A percentile compares a stretch with the other conserved stretches of the same genome.
These are phyloP conservation scores for Halocynthia aurantium DNA, from an alignment of 23 tunicate species.

Conservation along the genomic window DNA sequence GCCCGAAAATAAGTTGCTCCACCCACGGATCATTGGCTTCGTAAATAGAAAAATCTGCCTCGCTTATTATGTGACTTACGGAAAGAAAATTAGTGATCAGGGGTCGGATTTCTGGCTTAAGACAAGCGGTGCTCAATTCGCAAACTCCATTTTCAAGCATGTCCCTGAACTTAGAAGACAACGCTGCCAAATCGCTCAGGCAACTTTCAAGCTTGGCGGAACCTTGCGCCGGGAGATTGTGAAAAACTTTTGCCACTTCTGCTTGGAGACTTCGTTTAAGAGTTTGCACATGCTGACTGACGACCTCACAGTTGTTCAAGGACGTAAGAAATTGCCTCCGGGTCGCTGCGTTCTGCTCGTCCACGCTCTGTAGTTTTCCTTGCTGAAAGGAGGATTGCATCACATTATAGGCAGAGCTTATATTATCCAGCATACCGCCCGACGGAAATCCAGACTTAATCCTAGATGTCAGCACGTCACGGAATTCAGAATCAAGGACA, in stretches of 20 bases:
- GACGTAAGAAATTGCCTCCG: slow-evolving; percentile 56
- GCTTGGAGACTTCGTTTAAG: slow-evolving; percentile 72
- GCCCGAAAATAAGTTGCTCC: slow-evolving; percentile 57
- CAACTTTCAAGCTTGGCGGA: slow-evolving; percentile 82
- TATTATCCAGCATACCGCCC: slow-evolving; percentile 93
- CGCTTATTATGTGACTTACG: slow-evolving; percentile 63
- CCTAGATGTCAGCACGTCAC: slow-evolving; percentile 34
- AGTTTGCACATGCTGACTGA: slow-evolving; percentile 70
- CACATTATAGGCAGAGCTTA: slow-evolving; percentile 92
- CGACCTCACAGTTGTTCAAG: slow-evolving; percentile 76
- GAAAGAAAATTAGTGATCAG: slow-evolving; percentile 77
- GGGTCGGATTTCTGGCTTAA: slow-evolving; percentile 88
- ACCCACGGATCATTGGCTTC: slow-evolving; percentile 99
- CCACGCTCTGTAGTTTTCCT: slow-evolving; percentile 87
- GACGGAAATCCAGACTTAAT: slow-evolving; percentile 77
- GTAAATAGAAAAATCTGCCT: slow-evolving; percentile 63
- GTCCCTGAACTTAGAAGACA: slow-evolving; percentile 59
- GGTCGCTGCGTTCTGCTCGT: slow-evolving; percentile 62
- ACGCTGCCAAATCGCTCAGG: slow-evolving; percentile 44
- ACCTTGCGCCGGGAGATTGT: slow-evolving; percentile 43
- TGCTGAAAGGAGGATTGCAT: slow-evolving; percentile 89
- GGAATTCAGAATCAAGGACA: slow-evolving; percentile 68
- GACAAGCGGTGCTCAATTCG: slow-evolving; percentile 39
- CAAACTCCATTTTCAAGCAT: slow-evolving; percentile 60
- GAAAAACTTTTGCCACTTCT: slow-evolving; percentile 67